phyloP scores from a whole-genome alignment of 2,797 vertebrate genomes.

The Merluccius polli region DNA sequence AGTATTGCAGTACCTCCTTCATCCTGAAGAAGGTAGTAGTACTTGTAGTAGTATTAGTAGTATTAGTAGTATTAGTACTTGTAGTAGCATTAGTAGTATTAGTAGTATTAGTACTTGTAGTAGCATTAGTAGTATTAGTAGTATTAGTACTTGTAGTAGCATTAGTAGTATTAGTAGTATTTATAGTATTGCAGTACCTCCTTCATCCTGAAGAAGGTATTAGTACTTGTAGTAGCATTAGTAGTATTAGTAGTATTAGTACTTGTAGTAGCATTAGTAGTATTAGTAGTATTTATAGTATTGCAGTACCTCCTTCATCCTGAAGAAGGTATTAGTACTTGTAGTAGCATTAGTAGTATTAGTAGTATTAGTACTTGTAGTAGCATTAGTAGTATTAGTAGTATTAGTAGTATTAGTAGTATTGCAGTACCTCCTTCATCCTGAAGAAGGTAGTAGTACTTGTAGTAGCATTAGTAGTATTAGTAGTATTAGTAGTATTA shows the following conservation, averaged over 20 bases:
- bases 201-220: constrained; percentile 97
- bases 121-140: not conserved
- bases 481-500: not conserved
- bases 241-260: not conserved
- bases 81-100: too few relatives aligned
- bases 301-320: too few relatives aligned
- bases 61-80: too few relatives aligned
- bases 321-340: not conserved
- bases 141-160: too few relatives aligned
- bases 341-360: not conserved
- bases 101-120: too few relatives aligned
- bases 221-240: not conserved
- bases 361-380: not conserved
- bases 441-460: constrained; percentile 62
- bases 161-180: too few relatives aligned
- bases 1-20: constrained; percentile 56
- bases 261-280: not conserved
- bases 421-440: constrained; percentile 73
- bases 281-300: too few relatives aligned
- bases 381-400: not conserved
- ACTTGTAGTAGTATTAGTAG: not conserved
- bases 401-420: not conserved
- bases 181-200: constrained; percentile 74
- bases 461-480: not conserved
- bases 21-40: constrained; percentile 75